Evolutionary conservation across 2,797 vertebrate genomes (phyloP).

Genomic region (Dipus sagitta): DNA sequence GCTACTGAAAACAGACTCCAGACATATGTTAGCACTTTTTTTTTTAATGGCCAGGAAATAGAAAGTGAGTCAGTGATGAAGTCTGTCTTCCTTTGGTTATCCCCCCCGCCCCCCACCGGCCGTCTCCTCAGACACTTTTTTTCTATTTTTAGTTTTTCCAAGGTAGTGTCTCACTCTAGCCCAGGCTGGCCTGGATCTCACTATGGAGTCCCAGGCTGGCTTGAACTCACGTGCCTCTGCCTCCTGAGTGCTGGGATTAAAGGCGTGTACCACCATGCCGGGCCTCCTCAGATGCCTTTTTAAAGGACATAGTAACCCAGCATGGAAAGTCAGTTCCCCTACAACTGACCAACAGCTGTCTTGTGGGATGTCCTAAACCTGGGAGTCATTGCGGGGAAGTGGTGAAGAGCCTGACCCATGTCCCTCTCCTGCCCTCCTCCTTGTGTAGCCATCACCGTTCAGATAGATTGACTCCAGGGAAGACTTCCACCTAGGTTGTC

Average conservation of each 20-base stretch:
- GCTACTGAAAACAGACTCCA: no score
- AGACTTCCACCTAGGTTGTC: background rate
- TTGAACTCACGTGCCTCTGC: no score
- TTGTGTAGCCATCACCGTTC: background rate
- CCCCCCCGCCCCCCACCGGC: no score
- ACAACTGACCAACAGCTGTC: background rate
- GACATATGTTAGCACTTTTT: background rate
- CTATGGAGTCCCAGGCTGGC: no score
- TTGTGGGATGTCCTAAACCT: background rate
- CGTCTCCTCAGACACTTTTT: no score
- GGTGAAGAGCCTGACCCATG: background rate
- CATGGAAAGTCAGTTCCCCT: background rate
- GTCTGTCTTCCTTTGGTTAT: background rate
- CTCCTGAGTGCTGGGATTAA: no score
- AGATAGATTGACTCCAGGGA: background rate
- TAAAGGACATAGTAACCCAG: accelerated
- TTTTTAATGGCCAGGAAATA: background rate
- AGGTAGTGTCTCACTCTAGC: no score
- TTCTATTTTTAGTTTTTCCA: no score
- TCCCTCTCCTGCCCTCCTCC: background rate
- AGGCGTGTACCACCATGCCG: no score
- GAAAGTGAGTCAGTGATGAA: background rate
- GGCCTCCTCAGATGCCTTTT: background rate
- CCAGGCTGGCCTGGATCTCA: no score
- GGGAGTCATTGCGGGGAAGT: background rate